A percentile compares a stretch with the other conserved stretches of the same genome.
Evolutionary conservation across 92 coral and sea anemone genomes (phyloP).

Genomic region (Phenganax stokvisi): DNA sequence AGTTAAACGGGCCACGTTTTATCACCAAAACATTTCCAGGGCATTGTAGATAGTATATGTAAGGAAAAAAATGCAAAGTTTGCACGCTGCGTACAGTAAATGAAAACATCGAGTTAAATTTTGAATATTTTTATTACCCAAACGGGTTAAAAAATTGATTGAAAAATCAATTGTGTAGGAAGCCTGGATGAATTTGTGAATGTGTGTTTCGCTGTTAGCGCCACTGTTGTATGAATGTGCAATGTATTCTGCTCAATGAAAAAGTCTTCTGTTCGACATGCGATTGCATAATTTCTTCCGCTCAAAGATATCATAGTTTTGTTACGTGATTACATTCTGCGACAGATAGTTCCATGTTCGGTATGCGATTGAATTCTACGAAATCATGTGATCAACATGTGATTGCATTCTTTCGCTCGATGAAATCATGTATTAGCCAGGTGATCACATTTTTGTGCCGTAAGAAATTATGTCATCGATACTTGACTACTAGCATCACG

Average conservation of each 20-base stretch:
- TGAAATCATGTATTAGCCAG: neutral
- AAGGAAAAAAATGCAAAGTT: no score
- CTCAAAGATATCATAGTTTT: neutral
- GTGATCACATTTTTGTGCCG: neutral
- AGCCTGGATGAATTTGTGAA: conserved; percentile 21
- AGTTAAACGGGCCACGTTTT: no score
- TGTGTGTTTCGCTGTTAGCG: conserved; percentile 3
- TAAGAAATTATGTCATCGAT: neutral
- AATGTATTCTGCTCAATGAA: neutral
- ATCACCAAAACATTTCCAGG: no score
- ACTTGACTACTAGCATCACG: neutral
- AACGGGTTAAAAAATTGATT: conserved; percentile 21
- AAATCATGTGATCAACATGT: neutral
- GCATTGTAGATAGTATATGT: no score
- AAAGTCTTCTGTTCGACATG: neutral
- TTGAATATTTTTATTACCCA: conserved; percentile 18
- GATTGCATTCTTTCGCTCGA: neutral
- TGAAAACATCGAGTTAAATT: neutral
- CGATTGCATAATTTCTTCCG: neutral
- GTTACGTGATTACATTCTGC: neutral
- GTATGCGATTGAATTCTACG: neutral
- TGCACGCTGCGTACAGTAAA: no score
- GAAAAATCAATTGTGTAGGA: conserved; percentile 16
- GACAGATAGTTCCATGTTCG: no score
- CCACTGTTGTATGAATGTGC: neutral